Conservation (phyloP, 2,113 vertebrate species). For the Motacilla tschutschensis region DNA sequence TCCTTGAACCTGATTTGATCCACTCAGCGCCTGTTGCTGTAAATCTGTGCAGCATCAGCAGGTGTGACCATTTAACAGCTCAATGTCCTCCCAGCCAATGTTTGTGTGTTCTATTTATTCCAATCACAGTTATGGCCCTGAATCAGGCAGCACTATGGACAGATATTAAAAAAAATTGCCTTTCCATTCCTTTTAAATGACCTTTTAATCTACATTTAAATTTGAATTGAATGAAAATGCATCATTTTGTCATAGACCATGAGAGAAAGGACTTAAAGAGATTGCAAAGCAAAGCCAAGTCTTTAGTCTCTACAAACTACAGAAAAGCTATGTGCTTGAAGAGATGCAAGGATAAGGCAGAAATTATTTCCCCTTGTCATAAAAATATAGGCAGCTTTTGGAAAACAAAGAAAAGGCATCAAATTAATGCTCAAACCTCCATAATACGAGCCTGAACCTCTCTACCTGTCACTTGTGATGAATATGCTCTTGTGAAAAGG, state of each 20-base stretch:
- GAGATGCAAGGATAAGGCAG: conserved; percentile 31
- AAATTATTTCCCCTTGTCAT: conserved; percentile 42
- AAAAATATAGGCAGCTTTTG: conserved; percentile 57
- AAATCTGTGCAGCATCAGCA: conserved; percentile 80
- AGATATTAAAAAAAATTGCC: conserved; percentile 71
- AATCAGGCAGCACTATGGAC: conserved; percentile 35
- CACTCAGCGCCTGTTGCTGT: conserved; percentile 55
- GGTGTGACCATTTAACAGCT: conserved; percentile 73
- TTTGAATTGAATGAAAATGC: conserved; percentile 60
- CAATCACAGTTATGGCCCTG: conserved; percentile 38
- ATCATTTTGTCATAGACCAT: conserved; percentile 52
- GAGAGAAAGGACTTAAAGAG: conserved; percentile 8
- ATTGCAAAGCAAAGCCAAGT: conserved; percentile 1
- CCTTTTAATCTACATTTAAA: conserved; percentile 73
- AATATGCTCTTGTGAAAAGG: conserved; percentile 51
- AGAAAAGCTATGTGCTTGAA: conserved; percentile 4
- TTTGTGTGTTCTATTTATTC: conserved; percentile 66
- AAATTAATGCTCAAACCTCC: conserved; percentile 52
- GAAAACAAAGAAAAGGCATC: conserved; percentile 49
- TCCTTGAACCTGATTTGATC: conserved; percentile 81
- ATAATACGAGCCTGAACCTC: conserved; percentile 10
- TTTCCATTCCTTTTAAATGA: conserved; percentile 72
- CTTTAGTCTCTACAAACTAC: conserved; percentile 28
- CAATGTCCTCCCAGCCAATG: conserved; percentile 28
- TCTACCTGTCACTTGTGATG: conserved; percentile 51